Base-by-base conservation (phyloP, 1,140 invertebrate genomes). In the Xylocopa sonorina region DNA sequence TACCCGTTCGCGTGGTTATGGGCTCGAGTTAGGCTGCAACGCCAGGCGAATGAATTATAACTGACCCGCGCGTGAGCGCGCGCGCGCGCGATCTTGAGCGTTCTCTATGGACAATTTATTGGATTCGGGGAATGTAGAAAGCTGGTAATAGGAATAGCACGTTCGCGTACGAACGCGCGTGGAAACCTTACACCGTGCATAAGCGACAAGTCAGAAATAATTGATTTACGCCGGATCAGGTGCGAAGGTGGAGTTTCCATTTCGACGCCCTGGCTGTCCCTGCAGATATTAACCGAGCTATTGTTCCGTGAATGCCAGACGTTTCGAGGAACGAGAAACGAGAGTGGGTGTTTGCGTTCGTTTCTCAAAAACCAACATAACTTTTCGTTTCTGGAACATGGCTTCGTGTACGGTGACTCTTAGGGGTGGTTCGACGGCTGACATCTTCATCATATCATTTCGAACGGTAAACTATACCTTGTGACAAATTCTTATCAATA, bases 141-240 rank as follows among this genome's bases (percentile, higher is more conserved):
- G 63, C n/a, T 66, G 63, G 41, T 66, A 66, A 66, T 66, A 46
- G 63, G 63, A 48, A 66, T 66, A 66, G 63, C 27, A 62, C 63
- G 63, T 46, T 46, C 41, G 41, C 38, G 34, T 24, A 62, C n/a
- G n/a, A 32, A 10, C n/a, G 7, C n/a, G 34, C 32, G 34, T 24
- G 46, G 41, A 66, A 66, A 66, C 27, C 43, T 46, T 66, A 66
- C 12, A 66, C 63, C 14, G 38, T 18, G 18, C 62, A 29, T 66
- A 66, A 48, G 63, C 27, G 63, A 66, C 63, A 46, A 46, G 63
- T 67, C 46, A 32, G 27, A 24, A 50, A 50, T 67, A 34, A 32
- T 67, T 67, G 64, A 67, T 67, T 67, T 62, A 66, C 24, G 63
- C 9, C 46, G 63, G 24, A 66, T 66, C 41, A 29, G 63, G 27